phyloP scores from a whole-genome alignment of 2,113 vertebrate genomes.

The Corythornis cristatus region DNA sequence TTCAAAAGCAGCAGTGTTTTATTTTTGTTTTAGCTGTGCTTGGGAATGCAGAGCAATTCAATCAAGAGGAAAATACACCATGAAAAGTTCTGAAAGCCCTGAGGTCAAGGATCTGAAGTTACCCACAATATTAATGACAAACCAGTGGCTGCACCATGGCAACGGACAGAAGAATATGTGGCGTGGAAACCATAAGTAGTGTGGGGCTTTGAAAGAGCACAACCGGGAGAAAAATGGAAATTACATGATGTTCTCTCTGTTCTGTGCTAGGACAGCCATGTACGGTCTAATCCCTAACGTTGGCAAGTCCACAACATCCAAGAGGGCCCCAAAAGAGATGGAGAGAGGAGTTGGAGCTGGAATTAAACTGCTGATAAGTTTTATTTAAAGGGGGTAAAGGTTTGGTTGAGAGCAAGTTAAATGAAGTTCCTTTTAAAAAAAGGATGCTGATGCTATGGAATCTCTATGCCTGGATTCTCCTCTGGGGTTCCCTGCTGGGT shows the following conservation, averaged over 20 bases:
- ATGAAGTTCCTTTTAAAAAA: background rate
- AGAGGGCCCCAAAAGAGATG: background rate
- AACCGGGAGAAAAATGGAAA: slow-evolving; percentile 71
- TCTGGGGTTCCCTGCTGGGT: background rate
- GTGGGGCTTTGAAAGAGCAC: slow-evolving; percentile 63
- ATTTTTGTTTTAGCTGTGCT: slow-evolving; percentile 68
- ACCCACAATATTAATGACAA: slow-evolving; percentile 75
- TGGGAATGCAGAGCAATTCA: slow-evolving; percentile 74
- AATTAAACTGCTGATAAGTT: background rate
- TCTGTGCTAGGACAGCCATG: slow-evolving; percentile 63
- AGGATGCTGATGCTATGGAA: background rate
- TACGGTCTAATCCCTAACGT: slow-evolving; percentile 49
- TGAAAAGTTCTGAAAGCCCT: slow-evolving; percentile 72
- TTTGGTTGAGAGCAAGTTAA: background rate
- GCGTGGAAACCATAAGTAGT: slow-evolving; percentile 64
- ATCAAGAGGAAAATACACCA: slow-evolving; percentile 73
- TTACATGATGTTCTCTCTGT: slow-evolving; percentile 73
- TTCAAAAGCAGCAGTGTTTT: slow-evolving; percentile 69
- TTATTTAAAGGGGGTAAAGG: background rate
- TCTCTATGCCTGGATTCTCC: background rate
- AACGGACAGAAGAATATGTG: slow-evolving; percentile 65
- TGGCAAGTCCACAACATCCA: slow-evolving; percentile 17
- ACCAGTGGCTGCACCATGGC: slow-evolving; percentile 63
- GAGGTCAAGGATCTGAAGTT: slow-evolving; percentile 76
- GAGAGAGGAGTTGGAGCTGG: background rate